Conservation (phyloP, 1,140 invertebrate species). For the Trypoxylus dichotomus region DNA sequence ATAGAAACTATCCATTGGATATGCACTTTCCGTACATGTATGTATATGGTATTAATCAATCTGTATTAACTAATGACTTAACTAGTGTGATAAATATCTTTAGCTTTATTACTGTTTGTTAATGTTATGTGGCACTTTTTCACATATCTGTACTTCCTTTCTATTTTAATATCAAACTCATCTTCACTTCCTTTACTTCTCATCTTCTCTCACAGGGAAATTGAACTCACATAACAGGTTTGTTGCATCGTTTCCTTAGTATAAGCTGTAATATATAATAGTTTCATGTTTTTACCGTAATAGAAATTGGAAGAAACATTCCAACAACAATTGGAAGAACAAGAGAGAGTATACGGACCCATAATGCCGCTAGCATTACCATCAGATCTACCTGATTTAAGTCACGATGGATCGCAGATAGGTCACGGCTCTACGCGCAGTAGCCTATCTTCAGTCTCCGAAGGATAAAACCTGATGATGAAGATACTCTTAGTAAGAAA, state of each 20-base stretch:
- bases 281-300: neutral
- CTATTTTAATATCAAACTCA: constrained; percentile 17
- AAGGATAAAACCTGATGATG: constrained; percentile 54
- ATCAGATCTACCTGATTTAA: constrained; percentile 62
- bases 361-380: constrained; percentile 62
- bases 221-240: constrained; percentile 7
- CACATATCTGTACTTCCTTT: constrained; percentile 5
- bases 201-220: neutral
- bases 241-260: neutral
- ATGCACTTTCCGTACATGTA: neutral
- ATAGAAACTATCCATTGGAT: neutral
- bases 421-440: constrained; percentile 67
- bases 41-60: neutral
- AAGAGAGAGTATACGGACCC: constrained; percentile 74
- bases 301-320: constrained; percentile 87
- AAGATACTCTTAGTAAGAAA: neutral
- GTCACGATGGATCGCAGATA: constrained; percentile 51
- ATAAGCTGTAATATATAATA: neutral
- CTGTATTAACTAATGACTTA: constrained; percentile 2
- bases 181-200: constrained; percentile 11
- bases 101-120: neutral
- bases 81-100: neutral
- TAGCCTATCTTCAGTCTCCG: constrained; percentile 68
- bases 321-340: constrained; percentile 77
- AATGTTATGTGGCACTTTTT: constrained; percentile 9